Evolutionary conservation across 2,888 invertebrate species (phyloP), one percentile per base, ranked within the genome.

Genomic region (Sclerodermus sp.): DNA sequence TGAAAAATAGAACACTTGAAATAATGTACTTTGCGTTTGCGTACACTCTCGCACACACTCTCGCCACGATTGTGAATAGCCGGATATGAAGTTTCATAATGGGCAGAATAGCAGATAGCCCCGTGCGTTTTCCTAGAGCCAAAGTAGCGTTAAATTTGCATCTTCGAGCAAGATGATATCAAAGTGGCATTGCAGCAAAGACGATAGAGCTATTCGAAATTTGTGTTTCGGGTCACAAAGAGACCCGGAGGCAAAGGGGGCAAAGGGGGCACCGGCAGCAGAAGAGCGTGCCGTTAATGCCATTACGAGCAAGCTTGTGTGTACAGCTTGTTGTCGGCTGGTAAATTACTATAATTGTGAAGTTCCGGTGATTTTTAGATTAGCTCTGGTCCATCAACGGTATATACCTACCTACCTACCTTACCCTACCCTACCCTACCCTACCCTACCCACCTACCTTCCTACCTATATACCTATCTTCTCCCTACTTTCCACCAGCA

Each of bases 351-450:
- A 75, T 76, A 76, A 75, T 76, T 75, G 74, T 76, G 68, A 73
- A 76, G 75, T 76, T 76, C 76, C 75, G 76, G 74, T 71, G 73
- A 76, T 76, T 76, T 76, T 74, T 74, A 76, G 74, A 76, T 76
- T 76, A 76, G 75, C 75, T 74, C 71, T 75, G 75, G 76, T 75
- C 76, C 76, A 76, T 76, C 74, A 74, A 67, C 67, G 67, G 66
- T 65, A 61, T 67, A 67, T 60, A 55, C n/a, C n/a, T 57, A 58
- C 53, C 55, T 53, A 51, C 53, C 66, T 64, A 63, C 70, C 67
- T 60, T 68, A 23, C 8, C 23, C 23, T n/a, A 23, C 4, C 23
- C 23, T 5, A 23, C 23, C 23, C 67, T 8, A 23, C 8, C 23
- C 23, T n/a, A 23, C 4, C 23, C 23, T 5, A 23, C 23, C 23